Base-by-base conservation (phyloP, 2,797 vertebrate species). In the Denticeps clupeoides region DNA sequence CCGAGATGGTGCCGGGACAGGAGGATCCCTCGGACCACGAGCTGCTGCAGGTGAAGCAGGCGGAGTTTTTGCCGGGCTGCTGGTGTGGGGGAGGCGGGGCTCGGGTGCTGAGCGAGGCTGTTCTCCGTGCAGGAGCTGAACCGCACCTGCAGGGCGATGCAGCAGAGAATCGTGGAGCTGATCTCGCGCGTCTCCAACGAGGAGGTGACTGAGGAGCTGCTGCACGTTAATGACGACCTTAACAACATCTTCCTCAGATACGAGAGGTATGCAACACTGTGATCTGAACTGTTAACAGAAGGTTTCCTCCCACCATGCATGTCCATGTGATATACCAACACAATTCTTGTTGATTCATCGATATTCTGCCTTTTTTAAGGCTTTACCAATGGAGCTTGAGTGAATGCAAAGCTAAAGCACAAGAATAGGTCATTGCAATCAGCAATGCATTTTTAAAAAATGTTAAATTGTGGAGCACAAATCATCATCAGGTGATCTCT, bases 161-260 rank as follows among this genome's bases (percentile, higher is more conserved):
- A 97, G 80, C 90, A 91, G 66, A 81, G 93, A 53, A 87, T 96
- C 2, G 87, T 97, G 12, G 90, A 93, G 68, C 87, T 97, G 50
- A 88, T 97, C 72, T 91, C 91, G 13, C 74, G 88, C 0, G 88
- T 96, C 53, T 89, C 89, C 54, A 95, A 94, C 0, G 93, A 96
- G 73, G 90, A 93, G 63, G 87, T 96, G 71, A 96, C 93, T 0
- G 91, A 93, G 73, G 93, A 97, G 58, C 80, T 96, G 63, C 78
- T 97, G 6, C 91, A 90, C 0, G 89, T 91, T 73, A 97, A 97
- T 0, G 93, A 97, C 1, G 91, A 96, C 74, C 82, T 97, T 75
- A 97, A 97, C 73, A 97, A 97, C 0, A 87, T 93, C 56, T 97
- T 97, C 73, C 89, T 97, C 23, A 71, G 93, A 56, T 94, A 90